Percentiles rank a stretch among this genome's conserved stretches.
These are phyloP conservation scores for Dusona sp. DNA, from an alignment of 2,888 invertebrate genomes.

Conservation along the genomic window DNA sequence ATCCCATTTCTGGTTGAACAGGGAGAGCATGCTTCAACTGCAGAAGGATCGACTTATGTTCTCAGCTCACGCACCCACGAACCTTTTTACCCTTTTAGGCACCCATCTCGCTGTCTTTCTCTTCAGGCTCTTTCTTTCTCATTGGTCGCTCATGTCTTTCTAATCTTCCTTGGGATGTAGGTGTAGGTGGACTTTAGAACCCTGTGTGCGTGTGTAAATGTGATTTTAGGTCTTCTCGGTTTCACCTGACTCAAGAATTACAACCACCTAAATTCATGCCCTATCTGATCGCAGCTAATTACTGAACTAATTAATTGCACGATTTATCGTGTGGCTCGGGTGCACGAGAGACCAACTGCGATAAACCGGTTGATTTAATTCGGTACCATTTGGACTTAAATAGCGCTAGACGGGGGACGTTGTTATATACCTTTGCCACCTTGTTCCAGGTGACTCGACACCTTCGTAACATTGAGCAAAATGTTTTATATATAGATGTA, in stretches of 20 bases:
- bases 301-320: constrained; percentile 82
- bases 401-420: constrained; percentile 45
- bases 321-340: constrained; percentile 77
- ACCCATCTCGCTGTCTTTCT: neutral
- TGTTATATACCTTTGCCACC: constrained; percentile 43
- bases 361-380: constrained; percentile 82
- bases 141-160: constrained; percentile 12
- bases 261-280: constrained; percentile 79
- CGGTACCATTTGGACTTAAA: constrained; percentile 69
- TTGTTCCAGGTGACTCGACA: constrained; percentile 63
- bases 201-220: constrained; percentile 8
- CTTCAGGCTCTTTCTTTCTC: neutral
- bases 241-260: constrained; percentile 72
- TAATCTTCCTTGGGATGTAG: neutral
- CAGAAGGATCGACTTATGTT: constrained; percentile 75
- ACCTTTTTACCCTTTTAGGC: constrained; percentile 33
- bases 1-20: constrained; percentile 49
- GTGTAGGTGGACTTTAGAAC: neutral
- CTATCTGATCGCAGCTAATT: constrained; percentile 82
- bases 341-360: constrained; percentile 67
- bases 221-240: constrained; percentile 19
- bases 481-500: constrained; percentile 11
- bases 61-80: constrained; percentile 77
- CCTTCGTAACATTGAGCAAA: constrained; percentile 46
- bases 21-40: constrained; percentile 13